Percentiles rank a stretch among this genome's conserved stretches.
phyloP scores from a whole-genome alignment of 2,888 invertebrate species.

The Sarcophaga caerulescens region DNA sequence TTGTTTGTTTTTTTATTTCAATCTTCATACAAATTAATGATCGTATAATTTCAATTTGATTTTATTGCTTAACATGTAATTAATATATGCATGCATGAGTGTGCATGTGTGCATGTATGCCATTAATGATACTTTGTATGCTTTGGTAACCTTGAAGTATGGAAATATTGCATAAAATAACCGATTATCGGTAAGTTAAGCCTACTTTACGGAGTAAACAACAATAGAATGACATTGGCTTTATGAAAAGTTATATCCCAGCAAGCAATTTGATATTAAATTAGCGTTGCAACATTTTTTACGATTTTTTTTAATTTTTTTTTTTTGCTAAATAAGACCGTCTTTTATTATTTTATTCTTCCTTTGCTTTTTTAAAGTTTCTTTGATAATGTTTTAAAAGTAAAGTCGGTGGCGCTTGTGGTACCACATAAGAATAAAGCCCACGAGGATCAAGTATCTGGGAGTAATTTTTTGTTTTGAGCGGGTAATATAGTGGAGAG shows the following conservation, averaged over 20 bases:
- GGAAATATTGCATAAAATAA: conserved; percentile 15
- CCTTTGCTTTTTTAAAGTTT: too few relatives aligned
- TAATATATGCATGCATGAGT: conserved; percentile 12
- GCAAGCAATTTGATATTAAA: too few relatives aligned
- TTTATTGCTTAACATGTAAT: conserved; percentile 25
- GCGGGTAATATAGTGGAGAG: too few relatives aligned
- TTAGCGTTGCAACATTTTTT: too few relatives aligned
- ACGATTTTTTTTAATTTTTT: too few relatives aligned
- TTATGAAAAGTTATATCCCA: not conserved
- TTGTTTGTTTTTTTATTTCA: conserved; percentile 3
- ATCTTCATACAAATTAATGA: not conserved
- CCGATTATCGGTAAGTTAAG: not conserved
- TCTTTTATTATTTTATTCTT: too few relatives aligned
- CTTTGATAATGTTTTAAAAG: too few relatives aligned
- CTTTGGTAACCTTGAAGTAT: conserved; percentile 20
- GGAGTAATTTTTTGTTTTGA: too few relatives aligned
- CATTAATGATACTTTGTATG: conserved; percentile 1
- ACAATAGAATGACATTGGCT: not conserved
- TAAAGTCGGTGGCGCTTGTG: too few relatives aligned
- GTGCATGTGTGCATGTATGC: not conserved
- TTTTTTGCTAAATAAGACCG: too few relatives aligned
- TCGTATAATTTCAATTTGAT: not conserved
- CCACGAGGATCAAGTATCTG: too few relatives aligned
- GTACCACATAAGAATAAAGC: too few relatives aligned
- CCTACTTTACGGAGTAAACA: not conserved